Conservation (phyloP, 2,113 vertebrate genomes). For the Irena cyanogastra region DNA sequence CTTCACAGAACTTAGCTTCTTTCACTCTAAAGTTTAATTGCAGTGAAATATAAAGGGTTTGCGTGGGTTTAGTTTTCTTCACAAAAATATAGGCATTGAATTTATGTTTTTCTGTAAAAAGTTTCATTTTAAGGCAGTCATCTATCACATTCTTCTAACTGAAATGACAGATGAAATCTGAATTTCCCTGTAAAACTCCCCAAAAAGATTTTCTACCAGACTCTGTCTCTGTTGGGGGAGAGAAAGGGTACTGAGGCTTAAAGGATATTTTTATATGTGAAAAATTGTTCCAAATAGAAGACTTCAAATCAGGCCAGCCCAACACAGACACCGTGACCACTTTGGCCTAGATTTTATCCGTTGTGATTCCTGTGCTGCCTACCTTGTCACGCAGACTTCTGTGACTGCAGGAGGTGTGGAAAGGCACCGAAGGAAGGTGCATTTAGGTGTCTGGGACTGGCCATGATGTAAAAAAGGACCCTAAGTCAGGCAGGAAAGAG, state of each 20-base stretch:
- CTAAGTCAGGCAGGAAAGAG: background rate
- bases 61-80: background rate
- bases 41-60: background rate
- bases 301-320: background rate
- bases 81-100: background rate
- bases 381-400: accelerated
- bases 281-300: background rate
- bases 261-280: background rate
- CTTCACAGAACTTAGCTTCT: background rate
- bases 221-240: background rate
- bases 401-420: background rate
- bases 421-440: background rate
- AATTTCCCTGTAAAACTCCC: background rate
- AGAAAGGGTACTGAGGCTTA: background rate
- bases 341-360: background rate
- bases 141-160: background rate
- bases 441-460: background rate
- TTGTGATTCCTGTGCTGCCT: background rate
- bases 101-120: background rate
- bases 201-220: background rate
- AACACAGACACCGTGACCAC: background rate
- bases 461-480: background rate
- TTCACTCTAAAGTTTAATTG: background rate
- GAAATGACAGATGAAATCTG: background rate
- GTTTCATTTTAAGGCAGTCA: background rate